Evolutionary conservation across 1,140 invertebrate species (phyloP), one percentile per base, ranked within the genome.

Genomic region (Dreissena rostriformis): DNA sequence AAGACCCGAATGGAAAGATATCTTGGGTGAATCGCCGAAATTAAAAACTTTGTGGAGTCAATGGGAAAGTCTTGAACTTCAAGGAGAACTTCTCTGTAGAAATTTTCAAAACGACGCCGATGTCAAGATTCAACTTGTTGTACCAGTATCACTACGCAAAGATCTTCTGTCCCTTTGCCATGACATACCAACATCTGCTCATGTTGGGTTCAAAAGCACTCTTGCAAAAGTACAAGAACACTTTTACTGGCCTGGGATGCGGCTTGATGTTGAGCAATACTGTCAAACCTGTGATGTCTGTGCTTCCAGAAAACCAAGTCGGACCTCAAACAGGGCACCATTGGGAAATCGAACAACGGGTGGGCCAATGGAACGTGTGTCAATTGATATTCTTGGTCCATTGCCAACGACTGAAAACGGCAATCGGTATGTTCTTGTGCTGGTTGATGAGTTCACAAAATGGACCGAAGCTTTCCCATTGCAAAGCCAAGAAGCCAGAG

Each of bases 311-410:
- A 63, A 76, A 8, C 24, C 53, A 61, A 26, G 22, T 52, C 19
- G 51, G 19, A 12, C 14, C 17, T 19, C 26, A 52, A 73, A 55
- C 2, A 26, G 29, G 24, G 49, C 39, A 49, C 68, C 66, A 26
- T 63, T 57, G 14, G 22, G 17, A 26, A 72, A 70, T 26, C 49
- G 7, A n/a, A 68, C 26, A 1, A 26, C 26, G 15, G 22, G 66
- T 68, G 66, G 26, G 15, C 73, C 73, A 19, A 76, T 76, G 73
- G 73, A 76, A 63, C 57, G 73, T 11, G 73, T 76, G 26, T 29
- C 39, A 29, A 76, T 76, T 4, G 73, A 76, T 39, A 76, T 78
- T 0, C 28, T 70, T 78, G n/a, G 63, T 24, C 63, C 76, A 67
- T 49, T 78, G 39, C 76, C 76, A 26, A 28, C 24, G 6, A 78